These are phyloP conservation scores for Macrotrachela quadricornifera DNA, from an alignment of 1,140 invertebrate genomes.

Conservation along the genomic window DNA sequence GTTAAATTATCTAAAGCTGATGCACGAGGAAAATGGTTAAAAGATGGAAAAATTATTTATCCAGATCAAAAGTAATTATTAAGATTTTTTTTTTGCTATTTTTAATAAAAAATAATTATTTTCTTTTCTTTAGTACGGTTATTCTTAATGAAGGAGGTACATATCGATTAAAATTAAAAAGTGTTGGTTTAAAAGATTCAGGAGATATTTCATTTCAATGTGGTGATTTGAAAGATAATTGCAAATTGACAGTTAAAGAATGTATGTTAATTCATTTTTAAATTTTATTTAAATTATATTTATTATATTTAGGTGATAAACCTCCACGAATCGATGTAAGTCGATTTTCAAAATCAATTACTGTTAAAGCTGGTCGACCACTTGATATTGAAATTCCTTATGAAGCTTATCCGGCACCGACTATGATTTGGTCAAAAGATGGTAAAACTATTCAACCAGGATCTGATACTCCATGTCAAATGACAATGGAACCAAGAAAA, in stretches of 20 bases:
- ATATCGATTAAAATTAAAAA: constrained; percentile 67
- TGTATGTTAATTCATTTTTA: constrained; percentile 3
- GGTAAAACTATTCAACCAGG: constrained; percentile 38
- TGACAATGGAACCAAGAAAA: too few species aligned
- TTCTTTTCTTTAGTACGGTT: constrained; percentile 63
- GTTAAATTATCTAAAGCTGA: constrained; percentile 84
- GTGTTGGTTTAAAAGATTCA: constrained; percentile 78
- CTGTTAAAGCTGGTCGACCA: constrained; percentile 24
- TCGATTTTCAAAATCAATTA: constrained; percentile 24
- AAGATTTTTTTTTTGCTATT: too few species aligned
- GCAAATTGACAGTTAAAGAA: constrained; percentile 76
- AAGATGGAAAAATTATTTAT: constrained; percentile 43
- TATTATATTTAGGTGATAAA: constrained; percentile 23
- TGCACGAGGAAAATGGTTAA: constrained; percentile 81
- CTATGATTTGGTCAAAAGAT: constrained; percentile 35
- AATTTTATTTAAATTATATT: too few species aligned
- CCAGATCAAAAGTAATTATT: neutral
- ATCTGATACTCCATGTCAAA: neutral
- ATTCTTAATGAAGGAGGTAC: constrained; percentile 70
- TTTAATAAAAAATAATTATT: constrained; percentile 20
- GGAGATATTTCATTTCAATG: constrained; percentile 92
- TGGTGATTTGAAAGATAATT: constrained; percentile 59
- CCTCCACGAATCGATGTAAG: constrained; percentile 29
- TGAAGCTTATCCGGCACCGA: constrained; percentile 34
- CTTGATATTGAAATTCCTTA: constrained; percentile 53